Conservation (phyloP, 2,113 vertebrate genomes). For the Plestiodon gilberti region DNA sequence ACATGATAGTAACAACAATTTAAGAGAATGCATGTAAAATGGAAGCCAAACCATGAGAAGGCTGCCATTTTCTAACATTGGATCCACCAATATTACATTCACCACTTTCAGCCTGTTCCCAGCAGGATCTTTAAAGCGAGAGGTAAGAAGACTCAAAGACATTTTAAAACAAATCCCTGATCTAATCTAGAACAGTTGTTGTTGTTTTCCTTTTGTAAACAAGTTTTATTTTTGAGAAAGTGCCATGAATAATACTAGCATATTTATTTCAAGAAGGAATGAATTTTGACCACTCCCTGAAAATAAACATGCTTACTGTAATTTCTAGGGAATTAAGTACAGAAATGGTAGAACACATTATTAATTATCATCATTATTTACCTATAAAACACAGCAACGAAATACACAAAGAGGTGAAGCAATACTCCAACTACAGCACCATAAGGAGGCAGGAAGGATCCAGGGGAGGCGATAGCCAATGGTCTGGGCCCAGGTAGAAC, state of each 20-base stretch:
- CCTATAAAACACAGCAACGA: constrained; percentile 72
- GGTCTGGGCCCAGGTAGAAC: constrained; percentile 35
- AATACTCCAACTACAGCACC: constrained; percentile 67
- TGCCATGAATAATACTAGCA: not conserved
- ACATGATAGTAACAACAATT: not conserved
- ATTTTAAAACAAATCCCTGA: not conserved
- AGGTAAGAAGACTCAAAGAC: not conserved
- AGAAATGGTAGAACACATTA: constrained; percentile 40
- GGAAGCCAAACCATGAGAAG: not conserved
- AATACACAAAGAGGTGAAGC: constrained; percentile 72
- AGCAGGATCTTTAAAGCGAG: rapidly evolving
- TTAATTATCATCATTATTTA: constrained; percentile 72
- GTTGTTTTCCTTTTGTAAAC: not conserved
- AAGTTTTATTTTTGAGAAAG: not conserved
- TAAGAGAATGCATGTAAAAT: not conserved
- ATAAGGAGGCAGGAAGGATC: constrained; percentile 70
- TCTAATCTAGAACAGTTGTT: not conserved
- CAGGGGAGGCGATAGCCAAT: constrained; percentile 40
- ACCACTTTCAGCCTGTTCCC: not conserved
- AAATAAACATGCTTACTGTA: not conserved
- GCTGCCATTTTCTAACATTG: not conserved
- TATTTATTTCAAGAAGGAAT: not conserved
- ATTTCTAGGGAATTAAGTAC: constrained; percentile 13
- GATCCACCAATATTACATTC: not conserved
- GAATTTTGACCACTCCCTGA: not conserved